Conservation (phyloP, 2,797 vertebrate species). For the Poecilia velifera region DNA sequence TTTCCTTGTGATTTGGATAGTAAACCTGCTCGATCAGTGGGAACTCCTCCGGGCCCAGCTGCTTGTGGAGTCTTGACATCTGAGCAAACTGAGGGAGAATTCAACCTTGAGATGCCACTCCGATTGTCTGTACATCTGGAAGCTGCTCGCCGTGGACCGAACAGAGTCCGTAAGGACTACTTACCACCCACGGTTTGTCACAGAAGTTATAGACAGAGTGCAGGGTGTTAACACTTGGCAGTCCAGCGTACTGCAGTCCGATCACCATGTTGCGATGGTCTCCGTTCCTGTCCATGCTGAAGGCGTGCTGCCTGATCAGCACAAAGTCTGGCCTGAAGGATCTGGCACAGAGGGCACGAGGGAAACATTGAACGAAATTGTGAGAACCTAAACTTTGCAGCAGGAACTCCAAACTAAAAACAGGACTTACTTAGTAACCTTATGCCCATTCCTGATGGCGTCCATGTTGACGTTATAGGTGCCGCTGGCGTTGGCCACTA, state of each 20-base stretch:
- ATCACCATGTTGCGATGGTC: slow-evolving; percentile 92
- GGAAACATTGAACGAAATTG: slow-evolving; percentile 31
- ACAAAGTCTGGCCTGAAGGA: slow-evolving; percentile 92
- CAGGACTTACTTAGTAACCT: slow-evolving; percentile 84
- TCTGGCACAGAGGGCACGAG: slow-evolving; percentile 68
- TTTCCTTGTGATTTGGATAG: slow-evolving; percentile 93
- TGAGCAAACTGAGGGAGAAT: slow-evolving; percentile 87
- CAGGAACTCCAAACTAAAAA: not conserved
- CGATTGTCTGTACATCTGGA: not conserved
- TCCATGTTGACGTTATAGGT: slow-evolving; percentile 88
- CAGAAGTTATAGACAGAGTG: slow-evolving; percentile 96
- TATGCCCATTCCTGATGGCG: slow-evolving; percentile 86
- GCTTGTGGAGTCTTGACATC: slow-evolving; percentile 88
- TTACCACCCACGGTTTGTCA: slow-evolving; percentile 95
- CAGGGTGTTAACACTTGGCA: slow-evolving; percentile 89
- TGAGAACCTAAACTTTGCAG: not conserved
- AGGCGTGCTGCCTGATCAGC: slow-evolving; percentile 90
- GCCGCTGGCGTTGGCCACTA: slow-evolving; percentile 87
- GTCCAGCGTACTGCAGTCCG: slow-evolving; percentile 90
- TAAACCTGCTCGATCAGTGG: slow-evolving; percentile 94
- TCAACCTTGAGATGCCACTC: not conserved
- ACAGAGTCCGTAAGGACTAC: slow-evolving; percentile 43
- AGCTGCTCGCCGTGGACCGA: not conserved
- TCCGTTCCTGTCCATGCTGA: slow-evolving; percentile 92
- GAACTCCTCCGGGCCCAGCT: slow-evolving; percentile 89